Evolutionary conservation across 2,888 invertebrate genomes (phyloP), one percentile per base, ranked within the genome.

Genomic region (Axea sp.): DNA sequence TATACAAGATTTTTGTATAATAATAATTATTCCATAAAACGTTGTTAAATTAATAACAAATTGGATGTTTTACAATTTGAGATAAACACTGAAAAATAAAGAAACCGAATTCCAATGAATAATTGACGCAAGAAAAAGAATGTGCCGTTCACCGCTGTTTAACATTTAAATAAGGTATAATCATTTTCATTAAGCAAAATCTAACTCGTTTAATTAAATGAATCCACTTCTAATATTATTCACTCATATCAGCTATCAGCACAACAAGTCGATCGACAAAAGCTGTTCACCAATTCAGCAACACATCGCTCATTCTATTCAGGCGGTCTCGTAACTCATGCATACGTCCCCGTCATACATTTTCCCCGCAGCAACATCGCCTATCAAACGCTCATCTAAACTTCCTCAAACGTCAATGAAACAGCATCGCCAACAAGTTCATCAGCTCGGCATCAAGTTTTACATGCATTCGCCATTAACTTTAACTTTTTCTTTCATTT

Each of bases 361-460:
- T 60, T 69, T 47, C 49, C 35, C 35, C 31, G 39, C 14, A 47
- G 71, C 33, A 41, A 31, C 53, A 19, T 57, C n/a, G 39, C 39
- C 47, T 62, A 71, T 71, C 71, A 39, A 49, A 62, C 33, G 12
- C 28, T 22, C 60, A 60, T 69, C 60, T 45, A 51, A 45, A 51
- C 60, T 71, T 71, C 55, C 69, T 62, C 31, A 55, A 71, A 62
- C 62, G 49, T 62, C 55, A 69, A 47, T 53, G 69, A 47, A 69
- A 55, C 45, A 62, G 39, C 62, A 47, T 55, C 55, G 60, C 28
- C 55, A 26, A 57, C 64, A 62, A 62, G 53, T 69, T 60, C 60
- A 60, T 69, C 68, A 59, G 22, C 53, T 35, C 22, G 15, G 33
- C 33, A 15, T 45, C 22, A 5, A 30, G 55, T 57, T 57, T 67